A percentile compares a stretch with the other conserved stretches of the same genome.
These are phyloP conservation scores for Labrus mixtus DNA, from an alignment of 2,113 vertebrate species.

Conservation along the genomic window DNA sequence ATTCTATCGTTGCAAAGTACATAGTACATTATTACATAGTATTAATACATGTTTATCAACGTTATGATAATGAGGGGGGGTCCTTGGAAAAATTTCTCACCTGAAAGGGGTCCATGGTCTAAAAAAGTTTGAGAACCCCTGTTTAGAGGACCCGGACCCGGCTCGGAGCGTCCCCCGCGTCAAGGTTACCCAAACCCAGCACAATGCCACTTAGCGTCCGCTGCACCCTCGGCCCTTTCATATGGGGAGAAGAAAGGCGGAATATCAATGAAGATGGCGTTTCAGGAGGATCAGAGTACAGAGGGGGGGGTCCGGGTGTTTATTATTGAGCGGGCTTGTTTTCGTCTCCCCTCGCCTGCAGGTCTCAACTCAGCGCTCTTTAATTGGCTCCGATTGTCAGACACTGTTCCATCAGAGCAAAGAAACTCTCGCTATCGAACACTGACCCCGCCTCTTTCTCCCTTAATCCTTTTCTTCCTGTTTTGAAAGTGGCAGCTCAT, in stretches of 20 bases:
- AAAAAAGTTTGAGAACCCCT: no score
- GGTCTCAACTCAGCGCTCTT: slow-evolving; percentile 80
- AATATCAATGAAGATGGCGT: slow-evolving; percentile 83
- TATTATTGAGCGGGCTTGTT: slow-evolving; percentile 79
- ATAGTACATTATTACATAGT: no score
- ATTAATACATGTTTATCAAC: no score
- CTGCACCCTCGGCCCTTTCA: slow-evolving; percentile 66
- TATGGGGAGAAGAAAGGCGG: slow-evolving; percentile 68
- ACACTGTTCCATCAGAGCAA: slow-evolving; percentile 78
- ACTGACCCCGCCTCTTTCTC: slow-evolving; percentile 33
- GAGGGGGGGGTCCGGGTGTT: slow-evolving; percentile 72
- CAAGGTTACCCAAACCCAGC: slow-evolving; percentile 81
- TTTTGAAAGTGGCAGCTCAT: slow-evolving; percentile 67
- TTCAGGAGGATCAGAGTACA: slow-evolving; percentile 61
- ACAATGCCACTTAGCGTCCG: slow-evolving; percentile 78
- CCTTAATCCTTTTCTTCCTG: slow-evolving; percentile 53
- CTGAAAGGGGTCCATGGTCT: no score
- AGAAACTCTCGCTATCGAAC: slow-evolving; percentile 79
- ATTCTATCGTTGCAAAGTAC: no score
- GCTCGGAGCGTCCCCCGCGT: slow-evolving; percentile 80
- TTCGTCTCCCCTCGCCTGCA: slow-evolving; percentile 69
- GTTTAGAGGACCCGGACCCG: slow-evolving; percentile 85
- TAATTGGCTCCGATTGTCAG: slow-evolving; percentile 87
- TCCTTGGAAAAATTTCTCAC: no score
- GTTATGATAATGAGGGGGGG: no score